A percentile compares a stretch with the other conserved stretches of the same genome.
Evolutionary conservation across 2,113 vertebrate genomes (phyloP).

Genomic region (Himantopus leucocephalus): DNA sequence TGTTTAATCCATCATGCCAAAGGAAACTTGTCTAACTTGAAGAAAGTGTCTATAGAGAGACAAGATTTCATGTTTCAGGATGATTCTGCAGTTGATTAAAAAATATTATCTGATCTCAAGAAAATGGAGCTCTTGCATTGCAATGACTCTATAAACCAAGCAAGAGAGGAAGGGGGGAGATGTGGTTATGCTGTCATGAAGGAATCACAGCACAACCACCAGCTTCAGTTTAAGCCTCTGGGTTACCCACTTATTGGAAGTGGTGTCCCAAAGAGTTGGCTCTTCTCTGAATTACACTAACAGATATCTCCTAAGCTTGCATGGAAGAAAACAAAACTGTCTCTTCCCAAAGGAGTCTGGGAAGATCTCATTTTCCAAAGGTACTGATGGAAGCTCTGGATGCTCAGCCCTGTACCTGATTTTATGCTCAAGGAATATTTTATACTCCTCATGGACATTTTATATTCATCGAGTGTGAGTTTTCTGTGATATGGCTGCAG

Average conservation of each 20-base stretch:
- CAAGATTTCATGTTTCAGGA: neutral
- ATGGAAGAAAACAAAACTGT: neutral
- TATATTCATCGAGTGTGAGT: neutral
- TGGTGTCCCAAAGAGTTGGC: neutral
- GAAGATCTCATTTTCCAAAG: neutral
- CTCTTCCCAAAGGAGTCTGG: neutral
- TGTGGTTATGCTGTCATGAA: rapidly evolving
- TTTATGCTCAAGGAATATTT: neutral
- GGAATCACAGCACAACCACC: neutral
- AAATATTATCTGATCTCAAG: neutral
- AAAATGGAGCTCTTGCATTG: neutral
- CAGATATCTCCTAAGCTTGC: neutral
- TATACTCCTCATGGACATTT: neutral
- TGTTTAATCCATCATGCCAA: neutral
- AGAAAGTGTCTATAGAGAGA: neutral
- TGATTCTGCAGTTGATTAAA: neutral
- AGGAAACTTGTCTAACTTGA: neutral
- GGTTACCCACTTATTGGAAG: neutral
- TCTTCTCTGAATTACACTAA: neutral
- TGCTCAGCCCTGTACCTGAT: neutral
- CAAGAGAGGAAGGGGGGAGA: neutral
- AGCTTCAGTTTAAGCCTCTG: neutral
- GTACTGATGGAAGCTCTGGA: neutral
- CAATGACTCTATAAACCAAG: neutral
- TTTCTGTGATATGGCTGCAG: neutral